Percentiles rank a stretch among this genome's conserved stretches.
Evolutionary conservation across 64 coral and sea anemone genomes (phyloP).

Genomic region (Montipora capricornis): DNA sequence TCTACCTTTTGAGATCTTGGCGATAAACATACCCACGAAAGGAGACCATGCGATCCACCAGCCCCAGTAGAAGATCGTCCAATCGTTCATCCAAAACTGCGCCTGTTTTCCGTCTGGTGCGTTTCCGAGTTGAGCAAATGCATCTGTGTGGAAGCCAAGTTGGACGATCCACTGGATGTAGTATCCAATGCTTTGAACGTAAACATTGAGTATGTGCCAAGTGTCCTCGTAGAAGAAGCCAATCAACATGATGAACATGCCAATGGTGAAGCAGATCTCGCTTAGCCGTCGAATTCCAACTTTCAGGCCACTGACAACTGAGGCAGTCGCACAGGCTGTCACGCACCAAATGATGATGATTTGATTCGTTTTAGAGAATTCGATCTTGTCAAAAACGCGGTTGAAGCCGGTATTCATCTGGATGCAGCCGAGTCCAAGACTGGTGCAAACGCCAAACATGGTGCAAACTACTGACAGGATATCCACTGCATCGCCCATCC

Average conservation of each 20-base stretch:
- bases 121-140: conserved; percentile 71
- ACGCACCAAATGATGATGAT: conserved; percentile 75
- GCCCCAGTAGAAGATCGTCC: conserved; percentile 81
- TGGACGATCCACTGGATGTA: conserved; percentile 68
- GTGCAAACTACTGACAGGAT: conserved; percentile 71
- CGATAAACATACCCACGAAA: conserved; percentile 66
- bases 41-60: conserved; percentile 83
- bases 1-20: conserved; percentile 66
- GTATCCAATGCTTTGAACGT: conserved; percentile 59
- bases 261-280: conserved; percentile 64
- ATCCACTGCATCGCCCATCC: conserved; percentile 75
- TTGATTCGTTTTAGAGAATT: neutral
- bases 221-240: conserved; percentile 55
- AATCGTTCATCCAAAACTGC: conserved; percentile 60
- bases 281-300: conserved; percentile 69
- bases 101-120: conserved; percentile 57
- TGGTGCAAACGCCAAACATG: conserved; percentile 84
- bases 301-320: conserved; percentile 64
- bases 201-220: conserved; percentile 61
- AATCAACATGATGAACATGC: conserved; percentile 56
- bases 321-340: conserved; percentile 44
- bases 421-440: conserved; percentile 71
- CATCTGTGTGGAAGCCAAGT: conserved; percentile 79
- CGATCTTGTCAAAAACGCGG: conserved; percentile 37
- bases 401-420: conserved; percentile 68